Evolutionary conservation across 1,140 invertebrate species (phyloP).

Genomic region (Euglossa dilemma): DNA sequence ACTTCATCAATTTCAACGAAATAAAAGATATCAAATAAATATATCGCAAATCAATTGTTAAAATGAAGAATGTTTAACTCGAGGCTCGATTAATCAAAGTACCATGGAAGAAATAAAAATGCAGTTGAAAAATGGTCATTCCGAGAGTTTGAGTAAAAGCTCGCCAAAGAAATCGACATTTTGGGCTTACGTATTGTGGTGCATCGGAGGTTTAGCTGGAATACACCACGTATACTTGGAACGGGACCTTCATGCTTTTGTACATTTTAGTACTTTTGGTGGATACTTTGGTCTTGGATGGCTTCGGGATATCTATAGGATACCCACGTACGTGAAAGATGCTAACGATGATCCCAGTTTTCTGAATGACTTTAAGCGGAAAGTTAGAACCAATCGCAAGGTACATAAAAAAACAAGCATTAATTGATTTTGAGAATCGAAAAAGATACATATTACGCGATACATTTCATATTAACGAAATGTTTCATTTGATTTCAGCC

Average conservation of each 20-base stretch:
- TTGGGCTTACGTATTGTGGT: conserved; percentile 91
- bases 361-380: conserved; percentile 85
- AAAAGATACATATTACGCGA: too few species aligned
- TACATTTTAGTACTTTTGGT: conserved; percentile 93
- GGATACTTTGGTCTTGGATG: conserved; percentile 94
- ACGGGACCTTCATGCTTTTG: conserved; percentile 94
- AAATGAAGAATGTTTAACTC: background rate
- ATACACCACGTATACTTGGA: conserved; percentile 95
- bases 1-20: background rate
- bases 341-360: conserved; percentile 91
- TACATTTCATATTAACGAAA: background rate
- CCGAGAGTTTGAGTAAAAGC: conserved; percentile 3
- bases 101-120: conserved; percentile 5
- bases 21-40: background rate
- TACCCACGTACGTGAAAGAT: conserved; percentile 94
- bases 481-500: conserved; percentile 84
- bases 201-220: conserved; percentile 93
- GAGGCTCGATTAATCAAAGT: background rate
- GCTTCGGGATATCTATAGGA: conserved; percentile 92
- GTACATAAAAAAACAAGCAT: conserved; percentile 82
- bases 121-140: conserved; percentile 42
- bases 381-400: conserved; percentile 86
- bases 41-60: too few species aligned
- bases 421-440: background rate
- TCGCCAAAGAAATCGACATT: conserved; percentile 60